A percentile compares a stretch with the other conserved stretches of the same genome.
Conservation (phyloP, 2,113 vertebrate species). For the Antidorcas marsupialis region DNA sequence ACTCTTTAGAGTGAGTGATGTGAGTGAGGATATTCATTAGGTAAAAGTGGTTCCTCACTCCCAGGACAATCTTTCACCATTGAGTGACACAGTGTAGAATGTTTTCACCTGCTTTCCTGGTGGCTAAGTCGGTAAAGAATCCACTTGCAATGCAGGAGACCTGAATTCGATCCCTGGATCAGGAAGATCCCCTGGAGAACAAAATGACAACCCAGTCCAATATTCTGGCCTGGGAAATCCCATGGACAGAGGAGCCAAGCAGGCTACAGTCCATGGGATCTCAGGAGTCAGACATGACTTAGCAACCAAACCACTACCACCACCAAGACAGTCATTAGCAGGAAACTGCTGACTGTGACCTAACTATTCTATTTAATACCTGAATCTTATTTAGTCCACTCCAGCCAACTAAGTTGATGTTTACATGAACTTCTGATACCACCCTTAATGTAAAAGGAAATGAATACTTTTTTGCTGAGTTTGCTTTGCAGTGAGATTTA, state of each 20-base stretch:
- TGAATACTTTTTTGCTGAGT: background rate
- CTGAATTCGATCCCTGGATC: background rate
- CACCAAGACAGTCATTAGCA: background rate
- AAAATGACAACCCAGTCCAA: background rate
- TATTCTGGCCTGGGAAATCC: background rate
- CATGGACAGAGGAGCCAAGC: background rate
- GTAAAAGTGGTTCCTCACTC: background rate
- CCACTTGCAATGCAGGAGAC: background rate
- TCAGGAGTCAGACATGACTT: background rate
- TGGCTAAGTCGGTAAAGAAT: background rate
- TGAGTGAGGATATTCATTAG: background rate
- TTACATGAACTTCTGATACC: background rate
- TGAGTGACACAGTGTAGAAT: background rate
- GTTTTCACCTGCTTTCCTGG: background rate
- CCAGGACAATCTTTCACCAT: background rate
- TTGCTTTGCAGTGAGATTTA: slow-evolving; percentile 14
- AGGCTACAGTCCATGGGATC: background rate
- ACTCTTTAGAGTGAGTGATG: background rate
- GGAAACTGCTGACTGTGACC: background rate
- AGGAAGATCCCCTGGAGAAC: background rate
- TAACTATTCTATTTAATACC: background rate
- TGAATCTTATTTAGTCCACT: background rate
- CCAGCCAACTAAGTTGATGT: background rate
- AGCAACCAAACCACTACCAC: background rate
- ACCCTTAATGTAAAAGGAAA: background rate